phyloP scores from a whole-genome alignment of 2,888 invertebrate species.

The Neelides folsomi region DNA sequence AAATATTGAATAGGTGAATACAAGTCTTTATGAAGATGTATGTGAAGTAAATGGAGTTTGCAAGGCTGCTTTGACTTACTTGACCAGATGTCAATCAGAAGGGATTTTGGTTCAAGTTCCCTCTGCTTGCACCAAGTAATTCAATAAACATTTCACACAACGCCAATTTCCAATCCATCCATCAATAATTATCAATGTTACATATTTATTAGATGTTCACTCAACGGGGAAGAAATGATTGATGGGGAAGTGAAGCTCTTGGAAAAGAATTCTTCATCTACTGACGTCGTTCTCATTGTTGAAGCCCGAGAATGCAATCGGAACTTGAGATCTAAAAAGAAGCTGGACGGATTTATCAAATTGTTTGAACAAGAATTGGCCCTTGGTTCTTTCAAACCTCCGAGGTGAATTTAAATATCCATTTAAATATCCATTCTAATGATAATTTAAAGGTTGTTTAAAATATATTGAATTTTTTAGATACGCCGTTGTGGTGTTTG shows the following conservation, averaged over 20 bases:
- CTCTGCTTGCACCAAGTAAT: slow-evolving; percentile 61
- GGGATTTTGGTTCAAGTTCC: slow-evolving; percentile 67
- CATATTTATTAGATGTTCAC: slow-evolving; percentile 47
- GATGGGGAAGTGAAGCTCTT: slow-evolving; percentile 63
- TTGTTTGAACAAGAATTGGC: slow-evolving; percentile 55
- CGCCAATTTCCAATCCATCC: too few species aligned
- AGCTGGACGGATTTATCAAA: slow-evolving; percentile 53
- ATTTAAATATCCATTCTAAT: not conserved
- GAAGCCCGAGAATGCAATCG: slow-evolving; percentile 75
- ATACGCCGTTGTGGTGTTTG: slow-evolving; percentile 69
- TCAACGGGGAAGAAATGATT: slow-evolving; percentile 54
- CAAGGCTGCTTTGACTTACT: slow-evolving; percentile 64
- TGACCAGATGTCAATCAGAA: slow-evolving; percentile 58
- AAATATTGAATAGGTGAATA: slow-evolving; percentile 5
- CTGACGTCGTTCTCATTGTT: slow-evolving; percentile 76
- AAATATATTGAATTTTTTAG: slow-evolving; percentile 41
- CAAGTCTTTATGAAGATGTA: slow-evolving; percentile 39
- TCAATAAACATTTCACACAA: too few species aligned
- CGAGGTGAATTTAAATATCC: not conserved
- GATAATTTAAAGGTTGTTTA: slow-evolving; percentile 14
- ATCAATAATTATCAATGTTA: not conserved
- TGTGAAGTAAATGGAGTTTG: slow-evolving; percentile 45
- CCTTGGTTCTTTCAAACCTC: not conserved
- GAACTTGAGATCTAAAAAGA: slow-evolving; percentile 51
- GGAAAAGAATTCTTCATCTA: slow-evolving; percentile 42